Evolutionary conservation across 1,140 invertebrate genomes (phyloP).

Genomic region (Drosophila watanabei): DNA sequence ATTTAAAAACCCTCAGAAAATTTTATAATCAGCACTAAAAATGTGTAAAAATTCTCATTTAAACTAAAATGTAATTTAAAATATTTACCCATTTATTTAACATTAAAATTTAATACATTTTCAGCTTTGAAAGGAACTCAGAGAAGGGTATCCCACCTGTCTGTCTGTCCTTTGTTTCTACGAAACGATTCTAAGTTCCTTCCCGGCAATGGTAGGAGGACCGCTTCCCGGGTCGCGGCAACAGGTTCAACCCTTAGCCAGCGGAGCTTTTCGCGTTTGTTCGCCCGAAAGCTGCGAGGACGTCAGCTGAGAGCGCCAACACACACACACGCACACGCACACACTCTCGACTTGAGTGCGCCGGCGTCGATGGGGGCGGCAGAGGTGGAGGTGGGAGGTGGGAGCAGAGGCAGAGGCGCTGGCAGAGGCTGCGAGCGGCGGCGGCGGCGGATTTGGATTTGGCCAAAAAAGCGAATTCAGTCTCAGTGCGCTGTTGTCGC

Average conservation of each 20-base stretch:
- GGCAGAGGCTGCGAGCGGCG: constrained; percentile 20
- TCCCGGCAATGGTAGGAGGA: neutral
- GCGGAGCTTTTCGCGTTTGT: constrained; percentile 40
- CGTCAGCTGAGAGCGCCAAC: constrained; percentile 36
- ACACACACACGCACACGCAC: neutral
- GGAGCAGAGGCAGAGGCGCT: constrained; percentile 7
- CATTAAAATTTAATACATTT: neutral
- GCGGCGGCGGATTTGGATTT: constrained; percentile 51
- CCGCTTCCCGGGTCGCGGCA: constrained; percentile 35
- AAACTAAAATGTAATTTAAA: neutral
- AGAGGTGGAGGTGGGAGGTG: constrained; percentile 5
- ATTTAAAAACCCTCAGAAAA: too few relatives aligned
- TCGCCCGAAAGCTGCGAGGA: constrained; percentile 42
- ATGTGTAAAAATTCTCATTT: too few relatives aligned
- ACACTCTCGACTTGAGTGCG: constrained; percentile 6
- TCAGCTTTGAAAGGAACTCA: neutral
- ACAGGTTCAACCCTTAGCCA: constrained; percentile 69
- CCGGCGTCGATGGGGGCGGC: constrained; percentile 11
- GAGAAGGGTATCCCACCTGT: neutral
- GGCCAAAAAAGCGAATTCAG: constrained; percentile 55
- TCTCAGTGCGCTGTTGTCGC: constrained; percentile 77
- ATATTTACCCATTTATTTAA: neutral
- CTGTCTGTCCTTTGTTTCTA: neutral
- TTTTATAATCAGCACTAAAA: too few relatives aligned
- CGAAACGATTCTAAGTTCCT: too few relatives aligned